Conservation (phyloP, 2,113 vertebrate genomes). For the Climacteris rufus region DNA sequence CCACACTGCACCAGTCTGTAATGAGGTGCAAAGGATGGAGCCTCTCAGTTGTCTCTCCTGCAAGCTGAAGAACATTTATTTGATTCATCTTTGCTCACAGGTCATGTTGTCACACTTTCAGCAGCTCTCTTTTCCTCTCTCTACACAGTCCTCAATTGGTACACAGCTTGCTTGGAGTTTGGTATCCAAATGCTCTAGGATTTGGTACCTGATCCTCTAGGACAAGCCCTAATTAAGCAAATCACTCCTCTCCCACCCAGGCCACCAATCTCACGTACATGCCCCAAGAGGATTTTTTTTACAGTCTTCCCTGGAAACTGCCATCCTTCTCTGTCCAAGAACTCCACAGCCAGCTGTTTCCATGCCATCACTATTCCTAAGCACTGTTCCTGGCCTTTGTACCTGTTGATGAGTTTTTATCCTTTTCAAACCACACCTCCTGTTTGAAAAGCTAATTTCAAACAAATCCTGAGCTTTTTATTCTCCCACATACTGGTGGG, state of each 20-base stretch:
- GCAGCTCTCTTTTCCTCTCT: background rate
- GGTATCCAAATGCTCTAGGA: background rate
- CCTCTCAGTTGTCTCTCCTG: background rate
- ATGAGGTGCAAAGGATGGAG: background rate
- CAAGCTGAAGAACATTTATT: background rate
- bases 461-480: background rate
- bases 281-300: background rate
- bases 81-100: background rate
- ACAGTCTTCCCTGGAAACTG: background rate
- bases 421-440: background rate
- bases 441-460: background rate
- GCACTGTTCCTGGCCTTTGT: background rate
- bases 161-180: background rate
- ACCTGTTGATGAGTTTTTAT: background rate
- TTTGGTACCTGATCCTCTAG: background rate
- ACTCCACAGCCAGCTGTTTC: background rate
- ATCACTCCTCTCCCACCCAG: background rate
- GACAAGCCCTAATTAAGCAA: background rate
- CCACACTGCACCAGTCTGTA: background rate
- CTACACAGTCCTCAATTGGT: background rate
- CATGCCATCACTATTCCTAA: background rate
- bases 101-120: background rate
- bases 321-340: background rate
- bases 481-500: background rate
- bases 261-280: background rate